Percentiles rank a stretch among this genome's conserved stretches.
These are phyloP conservation scores for Crotophaga sulcirostris DNA, from an alignment of 2,113 vertebrate species.

Conservation along the genomic window DNA sequence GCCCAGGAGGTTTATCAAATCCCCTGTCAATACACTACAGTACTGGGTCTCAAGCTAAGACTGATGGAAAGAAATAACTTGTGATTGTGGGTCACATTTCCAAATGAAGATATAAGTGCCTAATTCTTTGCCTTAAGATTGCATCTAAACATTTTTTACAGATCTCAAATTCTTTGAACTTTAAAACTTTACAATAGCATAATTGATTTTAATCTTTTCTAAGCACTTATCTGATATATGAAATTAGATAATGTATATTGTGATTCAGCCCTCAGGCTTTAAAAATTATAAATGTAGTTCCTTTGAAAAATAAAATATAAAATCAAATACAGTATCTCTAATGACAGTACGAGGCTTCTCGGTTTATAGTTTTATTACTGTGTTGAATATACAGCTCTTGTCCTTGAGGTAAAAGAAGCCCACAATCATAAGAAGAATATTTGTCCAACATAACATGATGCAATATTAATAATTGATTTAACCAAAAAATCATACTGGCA, in stretches of 20 bases:
- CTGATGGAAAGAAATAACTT: neutral
- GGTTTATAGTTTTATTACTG: neutral
- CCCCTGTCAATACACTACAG: neutral
- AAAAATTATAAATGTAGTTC: neutral
- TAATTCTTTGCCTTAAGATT: conserved; percentile 32
- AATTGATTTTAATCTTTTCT: conserved; percentile 45
- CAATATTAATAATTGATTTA: neutral
- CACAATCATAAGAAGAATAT: neutral
- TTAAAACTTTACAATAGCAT: conserved; percentile 21
- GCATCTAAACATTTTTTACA: conserved; percentile 39
- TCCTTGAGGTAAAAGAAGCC: neutral
- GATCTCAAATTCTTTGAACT: conserved; percentile 32
- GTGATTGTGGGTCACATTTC: neutral
- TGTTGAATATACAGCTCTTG: neutral
- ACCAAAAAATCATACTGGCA: neutral
- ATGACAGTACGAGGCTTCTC: neutral
- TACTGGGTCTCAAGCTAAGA: neutral
- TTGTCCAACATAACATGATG: neutral
- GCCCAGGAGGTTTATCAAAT: neutral
- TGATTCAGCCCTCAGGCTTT: conserved; percentile 14
- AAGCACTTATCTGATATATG: conserved; percentile 1
- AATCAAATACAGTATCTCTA: neutral
- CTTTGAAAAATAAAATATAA: neutral
- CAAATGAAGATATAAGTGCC: neutral
- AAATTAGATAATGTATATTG: neutral